These are phyloP conservation scores for Montifringilla adamsi DNA, from an alignment of 2,113 vertebrate species.

Conservation along the genomic window DNA sequence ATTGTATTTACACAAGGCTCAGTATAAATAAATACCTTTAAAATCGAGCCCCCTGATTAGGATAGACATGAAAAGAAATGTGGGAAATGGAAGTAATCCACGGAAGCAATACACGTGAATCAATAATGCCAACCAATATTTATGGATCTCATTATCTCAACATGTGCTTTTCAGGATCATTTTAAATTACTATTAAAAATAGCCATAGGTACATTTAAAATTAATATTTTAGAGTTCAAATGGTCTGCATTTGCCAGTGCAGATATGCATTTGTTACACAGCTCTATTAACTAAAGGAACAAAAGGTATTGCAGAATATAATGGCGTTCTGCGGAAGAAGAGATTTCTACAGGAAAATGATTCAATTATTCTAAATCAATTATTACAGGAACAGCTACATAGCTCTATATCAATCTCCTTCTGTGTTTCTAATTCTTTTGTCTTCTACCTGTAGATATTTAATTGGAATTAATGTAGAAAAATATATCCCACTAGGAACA, in stretches of 20 bases:
- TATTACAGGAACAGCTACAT: constrained; percentile 28
- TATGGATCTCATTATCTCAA: constrained; percentile 67
- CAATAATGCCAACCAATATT: constrained; percentile 61
- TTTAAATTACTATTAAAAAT: constrained; percentile 67
- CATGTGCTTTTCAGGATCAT: constrained; percentile 54
- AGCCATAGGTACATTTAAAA: constrained; percentile 60
- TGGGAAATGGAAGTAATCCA: constrained; percentile 48
- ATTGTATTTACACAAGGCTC: neutral
- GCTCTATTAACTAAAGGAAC: constrained; percentile 62
- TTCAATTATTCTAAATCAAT: constrained; percentile 63
- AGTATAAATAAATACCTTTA: constrained; percentile 19
- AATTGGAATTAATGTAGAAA: constrained; percentile 38
- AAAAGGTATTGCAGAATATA: constrained; percentile 52
- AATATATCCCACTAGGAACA: neutral
- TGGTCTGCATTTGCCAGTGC: constrained; percentile 31
- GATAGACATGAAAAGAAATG: constrained; percentile 23
- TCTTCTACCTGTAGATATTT: constrained; percentile 28
- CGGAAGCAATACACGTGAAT: constrained; percentile 48
- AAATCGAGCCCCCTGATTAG: neutral
- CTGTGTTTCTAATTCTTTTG: constrained; percentile 20
- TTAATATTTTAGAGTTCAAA: constrained; percentile 70
- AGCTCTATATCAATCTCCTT: constrained; percentile 38
- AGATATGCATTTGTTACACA: constrained; percentile 48
- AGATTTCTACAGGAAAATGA: constrained; percentile 54
- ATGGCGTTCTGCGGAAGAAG: neutral